Percentiles rank a stretch among this genome's conserved stretches.
phyloP scores from a whole-genome alignment of 1,140 invertebrate genomes.

The Drosophila ogumai region DNA sequence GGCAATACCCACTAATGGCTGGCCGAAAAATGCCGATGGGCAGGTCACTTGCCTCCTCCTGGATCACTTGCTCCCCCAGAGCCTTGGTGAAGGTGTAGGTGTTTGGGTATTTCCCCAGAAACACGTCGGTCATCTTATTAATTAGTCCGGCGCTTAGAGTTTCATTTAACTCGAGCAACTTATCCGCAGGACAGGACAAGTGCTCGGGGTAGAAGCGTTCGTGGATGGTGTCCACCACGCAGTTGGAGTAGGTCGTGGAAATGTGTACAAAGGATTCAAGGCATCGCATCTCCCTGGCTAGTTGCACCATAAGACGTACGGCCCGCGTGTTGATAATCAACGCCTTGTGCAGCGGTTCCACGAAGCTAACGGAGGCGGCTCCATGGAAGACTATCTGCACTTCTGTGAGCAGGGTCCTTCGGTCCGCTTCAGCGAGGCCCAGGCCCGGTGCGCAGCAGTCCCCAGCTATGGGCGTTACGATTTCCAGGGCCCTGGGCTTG shows the following conservation, averaged over 20 bases:
- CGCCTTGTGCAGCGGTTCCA: conserved; percentile 89
- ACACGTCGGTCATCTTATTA: conserved; percentile 87
- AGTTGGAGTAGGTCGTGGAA: conserved; percentile 91
- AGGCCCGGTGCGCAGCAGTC: conserved; percentile 87
- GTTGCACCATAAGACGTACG: conserved; percentile 86
- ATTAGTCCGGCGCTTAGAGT: conserved; percentile 86
- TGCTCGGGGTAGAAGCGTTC: conserved; percentile 90
- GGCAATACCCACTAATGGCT: conserved; percentile 86
- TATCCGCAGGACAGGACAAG: conserved; percentile 87
- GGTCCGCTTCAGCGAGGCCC: conserved; percentile 88
- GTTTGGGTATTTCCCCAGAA: conserved; percentile 91
- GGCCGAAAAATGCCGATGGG: conserved; percentile 91
- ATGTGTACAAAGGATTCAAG: conserved; percentile 89
- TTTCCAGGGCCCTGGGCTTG: conserved; percentile 36
- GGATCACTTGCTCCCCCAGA: conserved; percentile 90
- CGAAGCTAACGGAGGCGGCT: conserved; percentile 93
- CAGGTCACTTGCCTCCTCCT: conserved; percentile 87
- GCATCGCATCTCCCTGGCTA: conserved; percentile 88
- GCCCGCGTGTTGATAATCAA: conserved; percentile 87
- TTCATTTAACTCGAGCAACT: conserved; percentile 86
- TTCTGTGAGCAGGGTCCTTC: conserved; percentile 53
- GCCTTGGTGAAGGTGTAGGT: conserved; percentile 94
- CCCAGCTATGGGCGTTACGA: conserved; percentile 85
- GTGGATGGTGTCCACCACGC: conserved; percentile 87
- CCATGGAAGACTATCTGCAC: conserved; percentile 92